Conservation (phyloP, 1,140 invertebrate genomes). For the Solen grandis region DNA sequence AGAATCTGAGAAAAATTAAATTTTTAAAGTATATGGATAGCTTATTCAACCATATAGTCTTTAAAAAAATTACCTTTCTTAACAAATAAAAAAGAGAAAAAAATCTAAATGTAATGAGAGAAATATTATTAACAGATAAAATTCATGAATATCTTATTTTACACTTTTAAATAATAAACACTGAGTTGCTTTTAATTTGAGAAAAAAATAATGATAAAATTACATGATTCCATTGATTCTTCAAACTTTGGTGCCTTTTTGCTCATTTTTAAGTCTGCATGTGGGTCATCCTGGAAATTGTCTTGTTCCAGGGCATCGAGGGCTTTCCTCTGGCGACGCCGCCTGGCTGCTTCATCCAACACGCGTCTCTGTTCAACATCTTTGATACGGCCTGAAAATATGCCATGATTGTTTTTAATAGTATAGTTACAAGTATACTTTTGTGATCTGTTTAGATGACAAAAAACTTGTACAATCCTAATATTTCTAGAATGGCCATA, state of each 20-base stretch:
- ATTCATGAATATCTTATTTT: not conserved
- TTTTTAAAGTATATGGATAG: no score
- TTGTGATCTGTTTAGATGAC: no score
- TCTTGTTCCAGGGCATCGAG: conserved; percentile 97
- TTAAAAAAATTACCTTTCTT: not conserved
- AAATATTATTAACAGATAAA: not conserved
- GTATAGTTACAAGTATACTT: no score
- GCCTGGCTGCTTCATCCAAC: conserved; percentile 93
- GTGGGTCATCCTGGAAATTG: conserved; percentile 98
- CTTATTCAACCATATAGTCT: no score
- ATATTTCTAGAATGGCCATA: no score
- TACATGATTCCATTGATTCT: conserved; percentile 87
- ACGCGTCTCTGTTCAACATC: conserved; percentile 84
- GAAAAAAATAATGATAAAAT: not conserved
- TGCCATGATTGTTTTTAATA: no score
- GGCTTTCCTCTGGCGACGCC: conserved; percentile 92
- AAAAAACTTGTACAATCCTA: no score
- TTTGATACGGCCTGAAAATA: conserved; percentile 73
- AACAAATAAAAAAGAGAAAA: conserved; percentile 11
- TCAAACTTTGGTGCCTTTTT: conserved; percentile 98
- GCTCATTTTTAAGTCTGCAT: conserved; percentile 92
- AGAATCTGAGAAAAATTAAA: no score
- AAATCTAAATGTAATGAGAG: not conserved
- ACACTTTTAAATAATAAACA: not conserved
- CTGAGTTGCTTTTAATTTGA: not conserved